Percentiles rank a stretch among this genome's conserved stretches.
Evolutionary conservation across 1,140 invertebrate species (phyloP).

Genomic region (Pogonomyrmex californicus): DNA sequence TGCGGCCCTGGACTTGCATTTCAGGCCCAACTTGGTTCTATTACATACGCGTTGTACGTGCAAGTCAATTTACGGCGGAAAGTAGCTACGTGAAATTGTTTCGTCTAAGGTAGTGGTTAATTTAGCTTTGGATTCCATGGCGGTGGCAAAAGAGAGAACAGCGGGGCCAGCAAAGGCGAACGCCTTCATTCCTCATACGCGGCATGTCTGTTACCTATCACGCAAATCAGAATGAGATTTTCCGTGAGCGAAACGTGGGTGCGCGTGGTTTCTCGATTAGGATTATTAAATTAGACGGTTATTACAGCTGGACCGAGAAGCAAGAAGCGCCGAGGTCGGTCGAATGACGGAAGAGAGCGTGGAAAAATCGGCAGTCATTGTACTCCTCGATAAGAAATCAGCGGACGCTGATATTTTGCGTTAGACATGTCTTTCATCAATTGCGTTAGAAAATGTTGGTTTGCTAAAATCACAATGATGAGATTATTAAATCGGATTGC

Average conservation of each 20-base stretch:
- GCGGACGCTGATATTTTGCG: not conserved
- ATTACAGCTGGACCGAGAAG: constrained; percentile 43
- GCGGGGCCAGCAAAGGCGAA: constrained; percentile 32
- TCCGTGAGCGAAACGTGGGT: constrained; percentile 73
- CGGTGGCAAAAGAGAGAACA: constrained; percentile 67
- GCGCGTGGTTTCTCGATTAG: constrained; percentile 40
- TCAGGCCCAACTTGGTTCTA: constrained; percentile 25
- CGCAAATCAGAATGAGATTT: constrained; percentile 75
- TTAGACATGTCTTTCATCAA: not conserved
- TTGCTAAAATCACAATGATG: not conserved
- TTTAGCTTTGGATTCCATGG: constrained; percentile 74
- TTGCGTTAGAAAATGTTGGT: not conserved
- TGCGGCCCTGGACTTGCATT: constrained; percentile 52
- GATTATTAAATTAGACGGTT: constrained; percentile 75
- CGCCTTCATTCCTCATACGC: constrained; percentile 48
- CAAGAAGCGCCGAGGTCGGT: constrained; percentile 42
- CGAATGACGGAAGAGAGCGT: constrained; percentile 17
- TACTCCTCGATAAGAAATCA: not conserved
- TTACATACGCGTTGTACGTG: constrained; percentile 64
- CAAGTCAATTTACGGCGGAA: constrained; percentile 81
- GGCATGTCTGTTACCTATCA: constrained; percentile 67
- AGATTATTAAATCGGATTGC: not conserved
- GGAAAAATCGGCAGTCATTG: constrained; percentile 22
- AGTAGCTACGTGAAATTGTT: constrained; percentile 82
- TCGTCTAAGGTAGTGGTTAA: constrained; percentile 80